Base-by-base conservation (phyloP, 2,797 vertebrate species). In the Chloroceryle amazona region DNA sequence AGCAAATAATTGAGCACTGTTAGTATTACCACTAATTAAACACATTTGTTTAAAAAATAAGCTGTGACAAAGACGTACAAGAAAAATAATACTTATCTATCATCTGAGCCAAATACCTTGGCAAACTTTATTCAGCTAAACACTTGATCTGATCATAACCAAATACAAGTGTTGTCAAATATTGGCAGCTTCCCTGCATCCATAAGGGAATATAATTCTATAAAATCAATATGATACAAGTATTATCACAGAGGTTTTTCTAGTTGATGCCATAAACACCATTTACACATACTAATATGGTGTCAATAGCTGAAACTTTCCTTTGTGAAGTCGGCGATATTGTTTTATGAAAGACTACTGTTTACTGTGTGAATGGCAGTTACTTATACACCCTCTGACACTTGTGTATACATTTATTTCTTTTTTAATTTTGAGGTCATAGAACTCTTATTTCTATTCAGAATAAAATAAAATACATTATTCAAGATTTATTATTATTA, bases 221-320 rank as follows among this genome's bases (percentile, higher is more conserved):
- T 55, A 51, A 72, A 78, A 81, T 21, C 12, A 47, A 31, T 31
- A 14, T 7, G 74, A 93, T 42, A 26, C 8, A 66, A 78, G 4
- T 28, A 54, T 57, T 76, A 73, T 28, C 33, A 35, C 1, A 2
- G 21, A 61, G 6, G 1, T 0, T 31, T 49, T 65, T 26, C 29
- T 62, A 31, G 13, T 3, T 78, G 31, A 58, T 49, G 41, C 10
- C 33, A 6, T 57, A 31, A 72, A 11, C 17, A 25, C 20, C 1
- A 6, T 44, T 51, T 47, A 68, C 21, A 68, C 4, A 11, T 1
- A 4, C 1, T 3, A 14, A 44, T 13, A 6, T 0, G 6, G 8
- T 33, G 16, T 2, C 26, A 28, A 28, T 2, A 1, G 5, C n/a
- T 31, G 5, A 72, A 80, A 33, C 5, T 29, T 55, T 12, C 23